Conservation (phyloP, 1,140 invertebrate genomes). For the Coenobita brevimanus region DNA sequence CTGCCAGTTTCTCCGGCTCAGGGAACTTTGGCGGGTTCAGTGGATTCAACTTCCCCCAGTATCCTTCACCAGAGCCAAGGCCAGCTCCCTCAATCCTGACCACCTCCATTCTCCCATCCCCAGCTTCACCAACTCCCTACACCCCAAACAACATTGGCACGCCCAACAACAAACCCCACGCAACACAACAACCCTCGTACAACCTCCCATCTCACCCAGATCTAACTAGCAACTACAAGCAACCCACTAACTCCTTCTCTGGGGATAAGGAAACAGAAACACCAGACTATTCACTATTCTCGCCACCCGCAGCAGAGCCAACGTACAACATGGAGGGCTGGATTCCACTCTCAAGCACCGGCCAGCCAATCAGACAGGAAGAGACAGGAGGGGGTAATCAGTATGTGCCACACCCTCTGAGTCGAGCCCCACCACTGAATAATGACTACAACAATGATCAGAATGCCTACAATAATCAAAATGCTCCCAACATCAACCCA, state of each 20-base stretch:
- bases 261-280: background rate
- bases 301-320: conserved; percentile 37
- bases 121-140: background rate
- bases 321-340: conserved; percentile 44
- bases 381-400: background rate
- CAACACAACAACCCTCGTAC: background rate
- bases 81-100: background rate
- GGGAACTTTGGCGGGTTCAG: background rate
- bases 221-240: background rate
- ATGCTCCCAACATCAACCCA: background rate
- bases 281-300: background rate
- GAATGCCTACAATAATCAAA: background rate
- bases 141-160: background rate
- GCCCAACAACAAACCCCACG: background rate
- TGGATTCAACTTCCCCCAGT: background rate
- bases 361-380: background rate
- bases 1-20: conserved; percentile 16
- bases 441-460: background rate
- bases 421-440: background rate
- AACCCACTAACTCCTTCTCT: conserved; percentile 17
- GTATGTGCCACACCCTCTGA: background rate
- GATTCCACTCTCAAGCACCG: conserved; percentile 7
- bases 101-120: background rate
- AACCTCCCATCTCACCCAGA: background rate
- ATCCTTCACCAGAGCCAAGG: background rate